Base-by-base conservation (phyloP, 2,113 vertebrate genomes). In the Bujurquina vittata region DNA sequence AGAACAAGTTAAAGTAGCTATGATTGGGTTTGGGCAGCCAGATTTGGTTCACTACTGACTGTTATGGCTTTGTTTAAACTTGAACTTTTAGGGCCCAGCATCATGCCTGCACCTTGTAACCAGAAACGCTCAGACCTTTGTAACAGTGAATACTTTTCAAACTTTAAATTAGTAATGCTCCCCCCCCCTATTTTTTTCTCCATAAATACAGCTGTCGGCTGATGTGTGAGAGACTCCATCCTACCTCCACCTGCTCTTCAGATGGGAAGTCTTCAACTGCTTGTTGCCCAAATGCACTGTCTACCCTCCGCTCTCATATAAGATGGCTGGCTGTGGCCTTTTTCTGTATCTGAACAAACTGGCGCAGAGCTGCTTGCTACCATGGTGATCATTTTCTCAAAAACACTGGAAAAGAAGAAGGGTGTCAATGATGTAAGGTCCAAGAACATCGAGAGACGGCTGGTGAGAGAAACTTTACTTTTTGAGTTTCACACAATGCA, bases 321-420 rank as follows among this genome's bases (percentile, higher is more conserved):
- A 94, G 52, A 95, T 95, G 93, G 91, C 93, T 86, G 86, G 86
- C 57, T 3, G 33, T 75, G 43, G 86, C 84, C 91, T 89, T 89
- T 73, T 90, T 63, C 88, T 89, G 81, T 81, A 89, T 80, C 82
- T 74, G 15, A 84, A 85, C 62, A 72, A 76, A 87, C 63, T 75
- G 79, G 93, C 93, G 85, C 89, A 77, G 84, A 91, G 88, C 91
- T 75, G 75, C 57, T 54, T 73, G 81, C 84, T 95, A 96, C 95
- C 95, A 97, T 97, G 97, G 96, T 97, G 96, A 97, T 96, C 93
- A 95, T 96, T 93, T 95, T 96, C 93, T 95, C 96, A 88, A 96
- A 96, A 96, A 95, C 94, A 94, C 93, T 96, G 95, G 94, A 95
- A 92, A 96, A 96, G 95, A 96, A 94, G 94, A 95, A 96, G 95